Conservation (phyloP, 1,140 invertebrate genomes). For the Lethocerus indicus region DNA sequence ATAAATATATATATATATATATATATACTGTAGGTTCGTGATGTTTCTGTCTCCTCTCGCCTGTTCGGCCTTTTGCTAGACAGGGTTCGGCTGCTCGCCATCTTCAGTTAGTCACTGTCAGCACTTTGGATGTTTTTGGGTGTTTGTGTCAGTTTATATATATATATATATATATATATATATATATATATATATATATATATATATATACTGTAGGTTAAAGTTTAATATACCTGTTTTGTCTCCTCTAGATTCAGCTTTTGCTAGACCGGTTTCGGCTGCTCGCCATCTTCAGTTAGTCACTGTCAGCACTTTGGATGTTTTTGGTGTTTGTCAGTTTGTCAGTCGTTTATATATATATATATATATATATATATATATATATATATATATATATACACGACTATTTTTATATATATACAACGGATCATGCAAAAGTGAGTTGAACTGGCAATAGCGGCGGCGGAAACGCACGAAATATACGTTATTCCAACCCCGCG, state of each 20-base stretch:
- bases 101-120: background rate
- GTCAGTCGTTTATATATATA: background rate
- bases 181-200: slow-evolving; percentile 10
- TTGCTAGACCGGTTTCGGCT: background rate
- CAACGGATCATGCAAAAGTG: too few relatives aligned
- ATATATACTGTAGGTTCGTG: background rate
- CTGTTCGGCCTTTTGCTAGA: too few relatives aligned
- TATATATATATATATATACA: too few relatives aligned
- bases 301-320: background rate
- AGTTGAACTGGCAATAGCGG: too few relatives aligned
- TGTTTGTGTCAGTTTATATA: background rate
- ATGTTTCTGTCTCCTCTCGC: background rate
- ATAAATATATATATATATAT: background rate
- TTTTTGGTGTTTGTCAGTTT: background rate
- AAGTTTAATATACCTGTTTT: background rate
- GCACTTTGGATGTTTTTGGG: background rate
- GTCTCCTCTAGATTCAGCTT: background rate
- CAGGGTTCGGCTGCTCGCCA: too few relatives aligned
- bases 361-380: background rate
- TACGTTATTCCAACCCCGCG: too few relatives aligned
- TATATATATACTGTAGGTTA: background rate
- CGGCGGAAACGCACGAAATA: too few relatives aligned
- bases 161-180: slow-evolving; percentile 6
- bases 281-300: background rate
- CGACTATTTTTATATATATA: too few relatives aligned